Percentiles rank a stretch among this genome's conserved stretches.
phyloP scores from a whole-genome alignment of 2,797 vertebrate genomes.

The Alca torda region DNA sequence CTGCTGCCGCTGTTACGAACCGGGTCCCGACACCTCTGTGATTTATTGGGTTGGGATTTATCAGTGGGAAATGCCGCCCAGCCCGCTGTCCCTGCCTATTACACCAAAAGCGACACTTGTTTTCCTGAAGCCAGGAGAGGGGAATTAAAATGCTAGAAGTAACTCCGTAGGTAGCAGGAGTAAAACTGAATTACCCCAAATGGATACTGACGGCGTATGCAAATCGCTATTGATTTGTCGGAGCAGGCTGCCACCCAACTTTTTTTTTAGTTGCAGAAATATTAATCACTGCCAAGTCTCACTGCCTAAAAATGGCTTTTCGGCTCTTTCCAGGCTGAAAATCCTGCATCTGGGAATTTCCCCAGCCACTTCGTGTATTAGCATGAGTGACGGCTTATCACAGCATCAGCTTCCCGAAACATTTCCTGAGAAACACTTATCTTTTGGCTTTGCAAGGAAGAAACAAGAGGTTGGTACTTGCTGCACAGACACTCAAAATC shows the following conservation, averaged over 20 bases:
- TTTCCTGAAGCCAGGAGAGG: not conserved
- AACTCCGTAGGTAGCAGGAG: not conserved
- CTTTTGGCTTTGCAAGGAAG: not conserved
- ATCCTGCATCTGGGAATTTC: not conserved
- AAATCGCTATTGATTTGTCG: not conserved
- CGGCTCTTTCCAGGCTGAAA: not conserved
- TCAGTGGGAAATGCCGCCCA: not conserved
- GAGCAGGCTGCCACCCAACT: not conserved
- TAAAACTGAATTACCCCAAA: not conserved
- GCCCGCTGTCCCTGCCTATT: not conserved
- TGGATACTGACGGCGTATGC: not conserved
- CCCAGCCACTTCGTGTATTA: not conserved
- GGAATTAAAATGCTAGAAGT: conserved; percentile 11
- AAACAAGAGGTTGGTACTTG: not conserved
- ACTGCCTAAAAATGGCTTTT: not conserved
- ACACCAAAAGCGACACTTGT: not conserved
- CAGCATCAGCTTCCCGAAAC: not conserved
- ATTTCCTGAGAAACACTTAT: not conserved
- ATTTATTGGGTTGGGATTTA: not conserved
- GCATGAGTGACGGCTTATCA: not conserved
- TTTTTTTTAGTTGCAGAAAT: not conserved
- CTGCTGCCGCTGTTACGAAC: not conserved
- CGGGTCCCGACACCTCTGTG: not conserved
- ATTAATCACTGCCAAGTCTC: not conserved
- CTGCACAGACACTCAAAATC: accelerated